Percentiles rank a stretch among this genome's conserved stretches.
Evolutionary conservation across 2,797 vertebrate species (phyloP).

Genomic region (Premnoplex brunnescens): DNA sequence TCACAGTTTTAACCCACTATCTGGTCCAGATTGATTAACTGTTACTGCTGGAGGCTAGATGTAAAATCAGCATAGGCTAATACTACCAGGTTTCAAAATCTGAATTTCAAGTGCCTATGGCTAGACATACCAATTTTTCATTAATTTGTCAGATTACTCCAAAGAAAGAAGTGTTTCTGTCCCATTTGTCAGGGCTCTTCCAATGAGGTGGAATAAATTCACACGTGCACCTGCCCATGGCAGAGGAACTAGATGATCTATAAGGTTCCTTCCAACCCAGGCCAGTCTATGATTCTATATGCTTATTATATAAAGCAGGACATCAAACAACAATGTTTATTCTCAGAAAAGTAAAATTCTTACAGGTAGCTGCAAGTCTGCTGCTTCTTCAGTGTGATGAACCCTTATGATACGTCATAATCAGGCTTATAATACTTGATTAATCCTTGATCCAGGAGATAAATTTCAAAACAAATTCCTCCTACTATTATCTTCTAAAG

Average conservation of each 20-base stretch:
- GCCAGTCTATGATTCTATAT: background rate
- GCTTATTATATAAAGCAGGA: background rate
- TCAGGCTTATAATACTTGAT: background rate
- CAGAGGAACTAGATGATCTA: background rate
- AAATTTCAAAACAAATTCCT: background rate
- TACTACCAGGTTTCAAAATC: background rate
- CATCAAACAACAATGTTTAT: background rate
- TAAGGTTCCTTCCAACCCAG: background rate
- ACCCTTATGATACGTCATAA: background rate
- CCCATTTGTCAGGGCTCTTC: background rate
- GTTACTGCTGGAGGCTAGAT: background rate
- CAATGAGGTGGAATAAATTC: background rate
- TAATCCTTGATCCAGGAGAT: background rate
- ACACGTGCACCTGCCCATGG: background rate
- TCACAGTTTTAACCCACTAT: background rate
- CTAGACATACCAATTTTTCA: background rate
- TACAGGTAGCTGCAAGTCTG: background rate
- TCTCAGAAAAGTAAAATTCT: background rate
- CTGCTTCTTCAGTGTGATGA: background rate
- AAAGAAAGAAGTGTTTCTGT: background rate
- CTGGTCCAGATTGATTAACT: background rate
- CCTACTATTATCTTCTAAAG: background rate
- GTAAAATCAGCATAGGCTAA: background rate
- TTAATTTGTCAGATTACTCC: background rate
- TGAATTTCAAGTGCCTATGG: background rate